Evolutionary conservation across 2,888 invertebrate genomes (phyloP), one percentile per base, ranked within the genome.

Genomic region (Neria commutata): DNA sequence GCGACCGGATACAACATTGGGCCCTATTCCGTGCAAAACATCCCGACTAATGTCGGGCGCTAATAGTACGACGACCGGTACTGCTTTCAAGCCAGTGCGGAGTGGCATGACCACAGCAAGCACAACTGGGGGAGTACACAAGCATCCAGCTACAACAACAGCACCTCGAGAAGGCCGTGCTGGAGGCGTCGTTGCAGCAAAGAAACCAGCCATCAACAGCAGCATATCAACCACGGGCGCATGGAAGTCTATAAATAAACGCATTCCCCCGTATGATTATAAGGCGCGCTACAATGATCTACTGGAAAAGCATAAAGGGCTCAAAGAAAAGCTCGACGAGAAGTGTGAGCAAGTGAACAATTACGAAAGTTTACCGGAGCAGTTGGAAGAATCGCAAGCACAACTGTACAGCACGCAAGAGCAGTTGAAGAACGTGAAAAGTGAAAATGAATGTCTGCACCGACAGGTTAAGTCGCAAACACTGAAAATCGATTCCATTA

Each of bases 201-300:
- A 53, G 2, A 57, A 47, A 11, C 21, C 52, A 2, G 21, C 24
- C 5, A 53, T 54, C 8, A 61, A 42, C 21, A 62, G 55, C 46
- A 55, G 54, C 2, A 19, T 63, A 25, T 65, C 69, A 1, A 65
- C 73, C 5, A 65, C 71, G 8, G 67, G 67, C 11, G 61, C 66
- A 23, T 61, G 66, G 23, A 77, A 77, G 34, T 54, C 76, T 0
- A 82, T 79, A 19, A 83, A 84, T 2, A 87, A 86, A 54, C 85
- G 87, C 62, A 85, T 86, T 50, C 83, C 86, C 6, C 83, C 88
- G 0, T 88, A 88, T 77, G 88, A 88, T 71, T 88, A 85, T 64
- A 88, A 89, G 76, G 87, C 87, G 25, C 85, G 89, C 51, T 87
- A 86, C 65, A 82, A 85, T 70, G 85, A 86, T 67, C 81, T 90